These are phyloP conservation scores for Phacellophora camtschatica DNA, from an alignment of 30 jellyfish, hydroid and myxozoan genomes.

Conservation along the genomic window DNA sequence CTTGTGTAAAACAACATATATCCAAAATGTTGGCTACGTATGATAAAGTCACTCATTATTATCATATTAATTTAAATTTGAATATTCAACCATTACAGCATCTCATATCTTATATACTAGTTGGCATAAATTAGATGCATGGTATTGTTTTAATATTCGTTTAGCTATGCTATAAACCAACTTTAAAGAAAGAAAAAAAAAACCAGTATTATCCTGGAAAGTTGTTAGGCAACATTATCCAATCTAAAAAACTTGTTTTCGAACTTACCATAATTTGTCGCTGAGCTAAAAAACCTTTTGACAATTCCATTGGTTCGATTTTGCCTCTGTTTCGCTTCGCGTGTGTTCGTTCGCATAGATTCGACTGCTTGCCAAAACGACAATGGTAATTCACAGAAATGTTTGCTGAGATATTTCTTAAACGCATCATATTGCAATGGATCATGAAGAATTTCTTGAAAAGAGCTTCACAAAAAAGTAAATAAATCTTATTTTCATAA, in stretches of 20 bases:
- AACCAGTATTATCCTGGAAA: too few relatives aligned
- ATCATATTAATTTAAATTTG: too few relatives aligned
- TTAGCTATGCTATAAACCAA: too few relatives aligned
- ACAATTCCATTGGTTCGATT: slow-evolving; percentile 75
- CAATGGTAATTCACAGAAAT: slow-evolving; percentile 70
- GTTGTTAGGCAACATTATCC: neutral
- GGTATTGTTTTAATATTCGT: too few relatives aligned
- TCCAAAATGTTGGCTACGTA: too few relatives aligned
- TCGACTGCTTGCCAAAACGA: slow-evolving; percentile 93
- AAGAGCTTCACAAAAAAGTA: slow-evolving; percentile 38
- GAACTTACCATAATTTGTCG: slow-evolving; percentile 71
- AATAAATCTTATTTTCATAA: too few relatives aligned
- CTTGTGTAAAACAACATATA: too few relatives aligned
- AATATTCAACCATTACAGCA: too few relatives aligned
- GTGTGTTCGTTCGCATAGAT: slow-evolving; percentile 75
- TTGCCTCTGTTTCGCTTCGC: slow-evolving; percentile 89
- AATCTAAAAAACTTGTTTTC: neutral
- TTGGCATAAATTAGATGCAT: too few relatives aligned
- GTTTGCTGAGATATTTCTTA: slow-evolving; percentile 69
- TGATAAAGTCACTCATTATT: too few relatives aligned
- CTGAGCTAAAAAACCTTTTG: slow-evolving; percentile 79
- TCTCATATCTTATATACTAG: too few relatives aligned
- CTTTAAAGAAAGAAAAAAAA: too few relatives aligned
- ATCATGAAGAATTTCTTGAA: slow-evolving; percentile 85
- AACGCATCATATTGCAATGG: slow-evolving; percentile 74